A percentile compares a stretch with the other conserved stretches of the same genome.
These are phyloP conservation scores for Penaeus indicus DNA, from an alignment of 1,140 invertebrate species.

Conservation along the genomic window DNA sequence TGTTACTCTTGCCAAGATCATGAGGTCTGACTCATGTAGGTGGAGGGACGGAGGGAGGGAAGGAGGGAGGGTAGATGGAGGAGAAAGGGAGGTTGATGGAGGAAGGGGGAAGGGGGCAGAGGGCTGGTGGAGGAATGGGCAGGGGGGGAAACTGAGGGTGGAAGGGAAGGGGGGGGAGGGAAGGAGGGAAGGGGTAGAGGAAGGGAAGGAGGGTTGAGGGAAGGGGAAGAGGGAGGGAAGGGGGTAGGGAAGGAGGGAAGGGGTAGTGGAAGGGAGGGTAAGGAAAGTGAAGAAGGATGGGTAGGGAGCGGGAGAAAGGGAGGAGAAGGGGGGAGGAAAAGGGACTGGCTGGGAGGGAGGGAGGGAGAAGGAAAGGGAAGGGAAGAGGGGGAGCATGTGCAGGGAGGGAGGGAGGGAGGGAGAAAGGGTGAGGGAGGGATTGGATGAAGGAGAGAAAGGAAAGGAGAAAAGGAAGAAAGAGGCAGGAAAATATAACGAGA, in stretches of 20 bases:
- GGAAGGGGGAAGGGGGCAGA: neutral
- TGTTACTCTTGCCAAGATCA: too few relatives aligned
- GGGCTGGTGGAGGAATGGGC: neutral
- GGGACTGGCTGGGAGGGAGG: neutral
- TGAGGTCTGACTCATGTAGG: too few relatives aligned
- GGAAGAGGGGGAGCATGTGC: neutral
- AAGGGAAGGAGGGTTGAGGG: neutral
- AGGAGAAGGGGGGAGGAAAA: neutral
- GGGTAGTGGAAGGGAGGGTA: neutral
- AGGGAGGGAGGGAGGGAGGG: neutral
- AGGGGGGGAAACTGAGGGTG: neutral
- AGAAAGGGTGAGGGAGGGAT: neutral
- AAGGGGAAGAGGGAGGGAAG: neutral
- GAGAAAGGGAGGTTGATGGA: neutral
- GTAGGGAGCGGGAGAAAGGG: neutral
- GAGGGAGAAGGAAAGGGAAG: too few relatives aligned
- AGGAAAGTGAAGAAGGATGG: neutral
- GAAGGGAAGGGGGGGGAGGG: neutral
- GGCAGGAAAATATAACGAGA: neutral
- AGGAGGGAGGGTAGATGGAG: neutral
- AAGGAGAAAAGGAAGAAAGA: neutral
- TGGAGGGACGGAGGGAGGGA: neutral
- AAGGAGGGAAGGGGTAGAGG: neutral
- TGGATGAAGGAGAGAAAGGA: neutral
- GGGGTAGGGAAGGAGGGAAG: neutral